A percentile compares a stretch with the other conserved stretches of the same genome.
phyloP scores from a whole-genome alignment of 2,888 invertebrate species.

The Campaea margaritaria region DNA sequence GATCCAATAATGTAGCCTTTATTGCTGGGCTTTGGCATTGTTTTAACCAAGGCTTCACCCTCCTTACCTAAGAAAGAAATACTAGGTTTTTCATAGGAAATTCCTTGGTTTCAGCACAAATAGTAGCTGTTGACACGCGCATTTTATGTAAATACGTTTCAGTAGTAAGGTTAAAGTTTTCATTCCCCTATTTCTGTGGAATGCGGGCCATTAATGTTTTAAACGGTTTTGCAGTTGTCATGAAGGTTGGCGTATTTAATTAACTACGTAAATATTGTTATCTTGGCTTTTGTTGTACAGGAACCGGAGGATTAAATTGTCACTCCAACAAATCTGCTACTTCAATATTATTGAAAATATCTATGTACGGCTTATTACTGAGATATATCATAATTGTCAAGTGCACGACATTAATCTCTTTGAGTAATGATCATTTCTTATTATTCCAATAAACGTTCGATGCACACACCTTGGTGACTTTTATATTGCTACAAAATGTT shows the following conservation, averaged over 20 bases:
- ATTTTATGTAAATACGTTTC: constrained; percentile 22
- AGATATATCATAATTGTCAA: too few relatives aligned
- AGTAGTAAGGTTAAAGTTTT: constrained; percentile 8
- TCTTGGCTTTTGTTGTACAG: too few relatives aligned
- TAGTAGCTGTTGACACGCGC: constrained; percentile 11
- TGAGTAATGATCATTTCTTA: too few relatives aligned
- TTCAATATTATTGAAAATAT: too few relatives aligned
- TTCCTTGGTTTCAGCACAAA: constrained; percentile 8
- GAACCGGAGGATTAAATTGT: too few relatives aligned
- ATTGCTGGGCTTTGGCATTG: not conserved
- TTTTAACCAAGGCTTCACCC: constrained; percentile 1
- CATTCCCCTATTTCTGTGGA: constrained; percentile 15
- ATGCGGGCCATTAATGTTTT: constrained; percentile 15
- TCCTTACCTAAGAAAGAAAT: constrained; percentile 8
- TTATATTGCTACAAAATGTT: too few relatives aligned
- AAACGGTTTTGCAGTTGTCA: constrained; percentile 6
- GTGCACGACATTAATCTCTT: too few relatives aligned
- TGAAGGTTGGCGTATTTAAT: constrained; percentile 9
- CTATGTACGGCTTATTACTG: too few relatives aligned
- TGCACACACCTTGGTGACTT: too few relatives aligned
- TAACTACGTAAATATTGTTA: not conserved
- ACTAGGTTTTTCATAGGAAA: constrained; percentile 9
- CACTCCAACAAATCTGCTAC: too few relatives aligned
- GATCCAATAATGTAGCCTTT: not conserved
- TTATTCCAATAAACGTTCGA: too few relatives aligned